Conservation (phyloP, 2,797 vertebrate species). For the Distichodus sexfasciatus region DNA sequence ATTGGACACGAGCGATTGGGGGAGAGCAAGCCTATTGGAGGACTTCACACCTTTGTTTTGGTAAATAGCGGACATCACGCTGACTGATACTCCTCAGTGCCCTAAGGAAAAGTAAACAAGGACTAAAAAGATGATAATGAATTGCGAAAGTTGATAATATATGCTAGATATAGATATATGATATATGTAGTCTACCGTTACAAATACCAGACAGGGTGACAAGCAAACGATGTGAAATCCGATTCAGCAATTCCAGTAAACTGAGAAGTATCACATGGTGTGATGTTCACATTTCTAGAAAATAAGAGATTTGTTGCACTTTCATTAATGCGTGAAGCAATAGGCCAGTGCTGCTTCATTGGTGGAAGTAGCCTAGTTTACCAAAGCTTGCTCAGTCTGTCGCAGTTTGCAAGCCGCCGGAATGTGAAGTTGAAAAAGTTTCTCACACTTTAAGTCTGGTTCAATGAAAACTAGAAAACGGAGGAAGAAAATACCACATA, state of each 20-base stretch:
- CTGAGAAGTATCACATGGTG: constrained; percentile 34
- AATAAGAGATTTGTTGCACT: constrained; percentile 6
- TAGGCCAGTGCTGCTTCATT: not conserved
- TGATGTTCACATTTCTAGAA: constrained; percentile 11
- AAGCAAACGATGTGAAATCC: not conserved
- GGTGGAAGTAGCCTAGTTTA: not conserved
- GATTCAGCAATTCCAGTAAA: not conserved
- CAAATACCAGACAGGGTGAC: not conserved
- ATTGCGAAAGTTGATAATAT: not conserved
- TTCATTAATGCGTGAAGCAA: constrained; percentile 31
- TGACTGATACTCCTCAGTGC: constrained; percentile 26
- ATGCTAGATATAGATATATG: not conserved
- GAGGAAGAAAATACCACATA: too few relatives aligned
- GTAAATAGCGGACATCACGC: constrained; percentile 35
- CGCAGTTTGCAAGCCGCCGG: not conserved
- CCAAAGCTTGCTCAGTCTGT: not conserved
- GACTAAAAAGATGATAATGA: not conserved
- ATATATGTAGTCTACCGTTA: not conserved
- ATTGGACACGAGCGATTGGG: constrained; percentile 34
- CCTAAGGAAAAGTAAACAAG: too few relatives aligned
- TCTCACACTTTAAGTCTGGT: too few relatives aligned
- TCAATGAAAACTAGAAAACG: too few relatives aligned
- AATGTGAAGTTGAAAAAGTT: not conserved
- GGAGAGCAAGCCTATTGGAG: constrained; percentile 42
- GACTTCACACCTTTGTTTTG: constrained; percentile 47